These are phyloP conservation scores for Gobionotothen gibberifrons DNA, from an alignment of 2,797 vertebrate genomes.

Conservation along the genomic window DNA sequence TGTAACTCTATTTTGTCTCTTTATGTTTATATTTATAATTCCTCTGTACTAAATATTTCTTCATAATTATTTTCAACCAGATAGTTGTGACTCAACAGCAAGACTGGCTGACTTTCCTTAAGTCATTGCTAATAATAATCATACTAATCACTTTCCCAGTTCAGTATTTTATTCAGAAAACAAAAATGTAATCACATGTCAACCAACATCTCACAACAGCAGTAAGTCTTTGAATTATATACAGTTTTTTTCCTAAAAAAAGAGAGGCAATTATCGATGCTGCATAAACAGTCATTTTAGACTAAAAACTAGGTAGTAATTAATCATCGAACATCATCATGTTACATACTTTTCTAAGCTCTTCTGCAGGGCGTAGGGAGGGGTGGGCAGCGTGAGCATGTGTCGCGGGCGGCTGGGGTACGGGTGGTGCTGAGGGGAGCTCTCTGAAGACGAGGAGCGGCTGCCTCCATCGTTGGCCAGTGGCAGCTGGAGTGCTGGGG, in stretches of 20 bases:
- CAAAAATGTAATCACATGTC: neutral
- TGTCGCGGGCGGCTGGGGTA: conserved; percentile 87
- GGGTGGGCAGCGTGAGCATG: conserved; percentile 90
- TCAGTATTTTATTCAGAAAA: no score
- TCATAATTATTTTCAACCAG: neutral
- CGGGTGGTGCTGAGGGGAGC: conserved; percentile 89
- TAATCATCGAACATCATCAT: neutral
- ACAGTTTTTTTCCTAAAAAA: neutral
- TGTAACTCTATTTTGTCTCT: conserved; percentile 1
- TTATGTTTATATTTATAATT: neutral
- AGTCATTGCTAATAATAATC: neutral
- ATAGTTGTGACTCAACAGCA: neutral
- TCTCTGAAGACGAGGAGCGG: conserved; percentile 90
- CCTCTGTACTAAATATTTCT: neutral
- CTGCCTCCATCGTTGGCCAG: conserved; percentile 92
- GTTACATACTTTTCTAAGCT: conserved; percentile 91
- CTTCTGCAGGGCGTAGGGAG: conserved; percentile 88
- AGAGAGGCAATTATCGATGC: neutral
- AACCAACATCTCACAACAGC: neutral
- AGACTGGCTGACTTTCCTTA: neutral
- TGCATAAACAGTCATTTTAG: neutral
- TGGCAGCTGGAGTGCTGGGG: conserved; percentile 91
- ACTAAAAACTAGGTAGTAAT: neutral
- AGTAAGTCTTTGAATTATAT: neutral
- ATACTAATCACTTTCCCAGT: neutral